A percentile compares a stretch with the other conserved stretches of the same genome.
These are phyloP conservation scores for Medauroidea extradentata DNA, from an alignment of 1,140 invertebrate species.

Conservation along the genomic window DNA sequence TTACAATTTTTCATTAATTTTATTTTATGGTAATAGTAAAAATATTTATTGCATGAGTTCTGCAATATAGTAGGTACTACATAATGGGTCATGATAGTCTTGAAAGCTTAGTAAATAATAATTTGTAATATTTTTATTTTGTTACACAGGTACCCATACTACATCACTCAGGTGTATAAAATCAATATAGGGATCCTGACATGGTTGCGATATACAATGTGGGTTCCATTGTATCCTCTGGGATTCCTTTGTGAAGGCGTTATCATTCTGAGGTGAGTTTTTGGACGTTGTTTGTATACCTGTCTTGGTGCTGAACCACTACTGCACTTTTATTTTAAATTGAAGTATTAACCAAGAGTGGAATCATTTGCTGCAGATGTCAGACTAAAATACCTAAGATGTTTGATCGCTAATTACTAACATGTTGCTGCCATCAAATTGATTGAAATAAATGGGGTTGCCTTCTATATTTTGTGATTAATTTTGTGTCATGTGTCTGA, in stretches of 20 bases:
- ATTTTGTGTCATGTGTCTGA: too few species aligned
- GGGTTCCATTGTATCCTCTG: slow-evolving; percentile 89
- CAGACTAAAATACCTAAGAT: too few species aligned
- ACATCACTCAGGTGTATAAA: slow-evolving; percentile 75
- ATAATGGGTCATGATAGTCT: background rate
- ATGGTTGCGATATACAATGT: slow-evolving; percentile 88
- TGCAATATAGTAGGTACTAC: background rate
- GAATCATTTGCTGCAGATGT: too few species aligned
- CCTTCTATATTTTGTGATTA: too few species aligned
- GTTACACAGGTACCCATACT: slow-evolving; percentile 88
- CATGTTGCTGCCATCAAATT: too few species aligned
- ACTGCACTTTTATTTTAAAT: too few species aligned
- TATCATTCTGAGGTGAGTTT: slow-evolving; percentile 59
- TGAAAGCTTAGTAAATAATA: background rate
- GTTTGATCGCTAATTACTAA: too few species aligned
- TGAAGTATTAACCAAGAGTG: too few species aligned
- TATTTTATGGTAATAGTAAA: background rate
- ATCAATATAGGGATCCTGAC: slow-evolving; percentile 72
- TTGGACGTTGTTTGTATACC: too few species aligned
- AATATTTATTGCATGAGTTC: too few species aligned
- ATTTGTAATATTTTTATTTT: slow-evolving; percentile 32
- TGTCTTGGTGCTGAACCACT: too few species aligned
- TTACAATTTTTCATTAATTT: background rate
- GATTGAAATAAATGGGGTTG: too few species aligned
- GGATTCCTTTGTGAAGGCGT: slow-evolving; percentile 85